Conservation (phyloP, 2,888 invertebrate genomes). For the Dendrolimus houi region DNA sequence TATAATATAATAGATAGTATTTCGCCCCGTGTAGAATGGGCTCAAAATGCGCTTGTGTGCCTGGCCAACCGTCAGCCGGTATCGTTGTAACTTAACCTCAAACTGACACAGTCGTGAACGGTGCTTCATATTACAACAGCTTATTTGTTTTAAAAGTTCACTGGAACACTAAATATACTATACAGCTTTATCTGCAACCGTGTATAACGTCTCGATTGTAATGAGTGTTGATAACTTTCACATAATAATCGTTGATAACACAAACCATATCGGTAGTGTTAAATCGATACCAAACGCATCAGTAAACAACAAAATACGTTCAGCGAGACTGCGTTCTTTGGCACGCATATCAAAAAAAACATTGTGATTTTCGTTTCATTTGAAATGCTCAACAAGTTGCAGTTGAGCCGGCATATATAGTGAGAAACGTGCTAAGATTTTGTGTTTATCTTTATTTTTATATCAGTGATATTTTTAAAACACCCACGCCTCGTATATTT, state of each 20-base stretch:
- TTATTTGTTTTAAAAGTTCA: constrained; percentile 40
- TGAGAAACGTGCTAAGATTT: constrained; percentile 23
- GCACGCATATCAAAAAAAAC: constrained; percentile 22
- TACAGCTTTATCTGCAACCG: not conserved
- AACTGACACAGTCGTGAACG: constrained; percentile 71
- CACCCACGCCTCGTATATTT: constrained; percentile 9
- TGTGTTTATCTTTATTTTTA: constrained; percentile 15
- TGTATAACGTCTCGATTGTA: constrained; percentile 4
- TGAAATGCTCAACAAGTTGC: constrained; percentile 28
- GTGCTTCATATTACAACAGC: constrained; percentile 61
- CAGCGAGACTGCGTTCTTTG: constrained; percentile 15
- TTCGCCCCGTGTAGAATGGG: constrained; percentile 49
- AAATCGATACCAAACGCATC: constrained; percentile 26
- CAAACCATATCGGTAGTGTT: constrained; percentile 16
- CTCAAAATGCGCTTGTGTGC: constrained; percentile 48
- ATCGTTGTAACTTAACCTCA: constrained; percentile 74
- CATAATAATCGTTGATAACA: not conserved
- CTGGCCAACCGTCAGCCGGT: constrained; percentile 61
- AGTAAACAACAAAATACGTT: constrained; percentile 24
- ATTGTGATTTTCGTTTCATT: constrained; percentile 20
- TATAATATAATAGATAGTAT: constrained; percentile 2
- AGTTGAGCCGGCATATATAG: constrained; percentile 23
- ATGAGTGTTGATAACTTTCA: not conserved
- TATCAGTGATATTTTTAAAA: not conserved
- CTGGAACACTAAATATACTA: constrained; percentile 1